Evolutionary conservation across 2,888 invertebrate species (phyloP).

Genomic region (Psylliodes chrysocephalus): DNA sequence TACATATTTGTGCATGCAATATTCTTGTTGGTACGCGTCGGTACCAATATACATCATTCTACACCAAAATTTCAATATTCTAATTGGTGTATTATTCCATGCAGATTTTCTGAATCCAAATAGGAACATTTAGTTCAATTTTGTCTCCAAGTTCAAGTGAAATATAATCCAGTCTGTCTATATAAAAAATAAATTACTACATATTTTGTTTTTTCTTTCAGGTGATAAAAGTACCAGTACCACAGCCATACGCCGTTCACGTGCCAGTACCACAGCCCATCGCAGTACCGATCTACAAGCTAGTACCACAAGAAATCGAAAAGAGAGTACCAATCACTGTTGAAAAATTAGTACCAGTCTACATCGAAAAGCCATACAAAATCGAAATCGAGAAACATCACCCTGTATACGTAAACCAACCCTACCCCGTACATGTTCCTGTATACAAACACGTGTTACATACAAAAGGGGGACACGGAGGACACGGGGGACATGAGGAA

Average conservation of each 20-base stretch:
- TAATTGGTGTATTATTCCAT: no score
- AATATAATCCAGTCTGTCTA: no score
- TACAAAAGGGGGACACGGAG: slow-evolving; percentile 60
- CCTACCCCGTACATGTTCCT: slow-evolving; percentile 79
- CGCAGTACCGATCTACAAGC: slow-evolving; percentile 78
- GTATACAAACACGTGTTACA: slow-evolving; percentile 81
- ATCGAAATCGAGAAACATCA: slow-evolving; percentile 81
- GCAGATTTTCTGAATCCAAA: no score
- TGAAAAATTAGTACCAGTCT: slow-evolving; percentile 77
- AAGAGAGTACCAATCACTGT: slow-evolving; percentile 79
- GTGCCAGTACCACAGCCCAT: slow-evolving; percentile 78
- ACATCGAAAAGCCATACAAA: slow-evolving; percentile 79
- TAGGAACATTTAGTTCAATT: no score
- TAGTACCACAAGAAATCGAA: slow-evolving; percentile 77
- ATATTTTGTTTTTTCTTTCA: slow-evolving; percentile 58
- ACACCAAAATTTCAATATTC: no score
- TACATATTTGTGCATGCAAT: no score
- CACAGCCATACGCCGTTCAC: slow-evolving; percentile 80
- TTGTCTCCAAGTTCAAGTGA: no score
- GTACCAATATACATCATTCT: no score
- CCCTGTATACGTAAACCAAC: slow-evolving; percentile 72
- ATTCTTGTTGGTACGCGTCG: no score
- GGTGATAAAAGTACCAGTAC: slow-evolving; percentile 76
- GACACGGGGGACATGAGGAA: slow-evolving; percentile 51
- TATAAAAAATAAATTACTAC: no score